Conservation (phyloP, 2,113 vertebrate species). For the Pelobates fuscus region DNA sequence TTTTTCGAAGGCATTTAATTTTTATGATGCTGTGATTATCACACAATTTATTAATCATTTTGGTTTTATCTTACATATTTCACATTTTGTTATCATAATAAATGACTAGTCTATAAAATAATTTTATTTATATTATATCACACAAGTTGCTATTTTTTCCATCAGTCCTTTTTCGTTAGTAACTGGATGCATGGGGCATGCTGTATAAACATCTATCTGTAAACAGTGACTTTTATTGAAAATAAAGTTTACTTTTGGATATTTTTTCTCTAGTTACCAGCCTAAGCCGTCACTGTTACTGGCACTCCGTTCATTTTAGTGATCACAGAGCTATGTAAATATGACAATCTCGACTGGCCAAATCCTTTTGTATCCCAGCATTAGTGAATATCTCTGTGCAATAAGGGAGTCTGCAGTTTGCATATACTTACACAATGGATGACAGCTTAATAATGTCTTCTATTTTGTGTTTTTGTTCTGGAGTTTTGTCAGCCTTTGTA, state of each 20-base stretch:
- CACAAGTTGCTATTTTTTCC: too few relatives aligned
- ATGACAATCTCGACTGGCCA: background rate
- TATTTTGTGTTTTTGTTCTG: slow-evolving; percentile 65
- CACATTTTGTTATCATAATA: too few relatives aligned
- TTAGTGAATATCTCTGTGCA: slow-evolving; percentile 1
- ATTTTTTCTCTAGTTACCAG: background rate
- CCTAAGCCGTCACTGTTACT: background rate
- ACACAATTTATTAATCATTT: too few relatives aligned
- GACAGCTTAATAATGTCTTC: slow-evolving; percentile 65
- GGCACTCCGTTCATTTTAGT: background rate
- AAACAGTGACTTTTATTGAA: slow-evolving; percentile 13
- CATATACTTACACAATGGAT: slow-evolving; percentile 56
- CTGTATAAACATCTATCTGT: background rate
- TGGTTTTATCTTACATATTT: too few relatives aligned
- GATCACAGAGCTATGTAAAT: background rate
- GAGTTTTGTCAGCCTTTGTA: slow-evolving; percentile 65
- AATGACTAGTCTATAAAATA: too few relatives aligned
- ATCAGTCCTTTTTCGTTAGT: too few relatives aligned
- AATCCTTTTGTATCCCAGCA: slow-evolving; percentile 20
- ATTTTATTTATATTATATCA: too few relatives aligned
- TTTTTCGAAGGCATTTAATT: too few relatives aligned
- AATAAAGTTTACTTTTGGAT: slow-evolving; percentile 19
- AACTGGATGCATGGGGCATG: background rate
- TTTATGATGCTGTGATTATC: too few relatives aligned
- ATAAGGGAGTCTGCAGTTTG: slow-evolving; percentile 44